Base-by-base conservation (phyloP, 2,888 invertebrate genomes). In the Imbricaverruca yamaguchii region DNA sequence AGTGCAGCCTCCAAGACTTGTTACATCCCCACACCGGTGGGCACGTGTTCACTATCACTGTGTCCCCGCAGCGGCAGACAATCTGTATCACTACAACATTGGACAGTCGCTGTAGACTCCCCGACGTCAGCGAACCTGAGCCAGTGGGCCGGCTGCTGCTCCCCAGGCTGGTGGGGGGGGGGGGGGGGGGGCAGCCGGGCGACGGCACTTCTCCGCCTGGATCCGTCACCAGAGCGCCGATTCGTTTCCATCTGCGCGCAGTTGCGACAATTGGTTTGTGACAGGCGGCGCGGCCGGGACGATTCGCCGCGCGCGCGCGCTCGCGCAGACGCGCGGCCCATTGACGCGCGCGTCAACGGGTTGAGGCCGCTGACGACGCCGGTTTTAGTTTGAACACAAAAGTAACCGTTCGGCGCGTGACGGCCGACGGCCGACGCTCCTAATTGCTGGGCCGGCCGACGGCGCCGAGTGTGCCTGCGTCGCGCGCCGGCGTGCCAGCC, bases 221-320 rank as follows among this genome's bases (percentile, higher is more conserved):
- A 55, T 74, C 74, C 55, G 55, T 74, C 74, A 55, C 53, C 7
- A 21, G 53, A 12, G 53, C 53, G 23, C 65, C 55, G 53, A 74
- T 74, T 74, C 74, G 55, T 74, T 21, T 74, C 74, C 74, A 74
- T 74, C 74, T 74, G 74, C 9, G 23, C 18, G 10, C 18, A 55
- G 74, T 53, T 74, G 21, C 74, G 53, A 55, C 74, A 74, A 74
- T 74, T 74, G 74, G 74, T 55, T 53, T 74, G 74, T 74, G 74
- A 74, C 74, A 53, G 55, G 18, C 8, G 39, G 39, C 2, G 1
- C 39, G 39, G 39, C 39, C 39, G 39, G 39, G 23, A 69, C 69
- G 39, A 74, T 74, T 18, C 23, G 21, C 55, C 18, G 11, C 53
- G 15, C 15, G 15, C 69, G 74, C 21, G 9, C 18, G 15, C 15